A percentile compares a stretch with the other conserved stretches of the same genome.
These are phyloP conservation scores for Siniperca knerii DNA, from an alignment of 2,113 vertebrate genomes.

Conservation along the genomic window DNA sequence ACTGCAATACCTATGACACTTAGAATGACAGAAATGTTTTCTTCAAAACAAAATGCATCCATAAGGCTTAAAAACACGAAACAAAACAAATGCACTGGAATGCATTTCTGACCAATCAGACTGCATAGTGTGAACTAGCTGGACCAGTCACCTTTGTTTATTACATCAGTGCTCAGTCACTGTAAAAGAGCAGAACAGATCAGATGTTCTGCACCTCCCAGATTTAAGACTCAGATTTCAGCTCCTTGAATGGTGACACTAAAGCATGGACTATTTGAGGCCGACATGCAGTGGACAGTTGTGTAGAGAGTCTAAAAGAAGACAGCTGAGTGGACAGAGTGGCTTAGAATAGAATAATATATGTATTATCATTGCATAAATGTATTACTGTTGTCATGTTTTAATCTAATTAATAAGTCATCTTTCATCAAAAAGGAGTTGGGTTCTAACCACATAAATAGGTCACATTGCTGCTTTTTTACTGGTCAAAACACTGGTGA, in stretches of 20 bases:
- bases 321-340: conserved; percentile 32
- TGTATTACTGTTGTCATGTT: background rate
- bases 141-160: conserved; percentile 17
- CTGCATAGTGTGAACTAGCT: background rate
- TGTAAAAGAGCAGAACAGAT: conserved; percentile 32
- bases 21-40: background rate
- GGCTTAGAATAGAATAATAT: background rate
- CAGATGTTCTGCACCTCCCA: conserved; percentile 32
- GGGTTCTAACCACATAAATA: background rate
- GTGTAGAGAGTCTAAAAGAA: conserved; percentile 12
- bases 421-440: no score
- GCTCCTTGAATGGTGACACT: conserved; percentile 56
- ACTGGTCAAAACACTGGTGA: background rate
- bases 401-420: background rate
- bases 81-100: background rate
- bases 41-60: background rate
- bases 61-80: background rate
- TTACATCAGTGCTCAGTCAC: background rate
- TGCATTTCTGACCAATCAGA: conserved; percentile 7
- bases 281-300: conserved; percentile 22
- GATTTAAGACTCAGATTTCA: conserved; percentile 62
- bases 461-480: background rate
- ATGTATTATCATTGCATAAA: background rate
- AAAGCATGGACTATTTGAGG: conserved; percentile 56
- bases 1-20: background rate